Percentiles rank a stretch among this genome's conserved stretches.
phyloP scores from a whole-genome alignment of 1,140 invertebrate species.

The Temnothorax longispinosus region DNA sequence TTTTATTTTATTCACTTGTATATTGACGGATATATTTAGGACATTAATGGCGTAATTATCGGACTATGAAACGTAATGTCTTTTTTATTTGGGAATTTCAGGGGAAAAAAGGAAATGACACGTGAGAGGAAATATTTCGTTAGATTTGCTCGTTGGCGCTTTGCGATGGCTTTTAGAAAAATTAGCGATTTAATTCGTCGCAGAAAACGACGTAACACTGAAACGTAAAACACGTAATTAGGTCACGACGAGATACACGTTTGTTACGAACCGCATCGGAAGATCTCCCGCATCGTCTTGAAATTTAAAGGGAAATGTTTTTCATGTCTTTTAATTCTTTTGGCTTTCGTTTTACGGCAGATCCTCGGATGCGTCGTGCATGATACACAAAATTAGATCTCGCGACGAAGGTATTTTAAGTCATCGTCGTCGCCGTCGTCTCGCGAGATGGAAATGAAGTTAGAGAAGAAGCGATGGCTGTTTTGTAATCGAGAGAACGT shows the following conservation, averaged over 20 bases:
- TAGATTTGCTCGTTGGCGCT: slow-evolving; percentile 23
- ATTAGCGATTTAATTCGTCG: slow-evolving; percentile 49
- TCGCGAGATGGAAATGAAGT: slow-evolving; percentile 28
- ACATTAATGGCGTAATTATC: neutral
- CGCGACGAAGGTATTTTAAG: slow-evolving; percentile 56
- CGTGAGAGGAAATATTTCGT: neutral
- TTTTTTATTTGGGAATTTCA: neutral
- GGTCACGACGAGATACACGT: slow-evolving; percentile 65
- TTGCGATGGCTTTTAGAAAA: slow-evolving; percentile 47
- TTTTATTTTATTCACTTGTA: neutral
- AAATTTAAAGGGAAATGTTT: slow-evolving; percentile 19
- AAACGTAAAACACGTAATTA: slow-evolving; percentile 80
- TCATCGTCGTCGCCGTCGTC: slow-evolving; percentile 41
- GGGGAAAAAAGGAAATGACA: neutral
- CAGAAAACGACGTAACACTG: slow-evolving; percentile 68
- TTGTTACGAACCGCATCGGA: slow-evolving; percentile 59
- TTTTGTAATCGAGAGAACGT: neutral
- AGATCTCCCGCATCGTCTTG: neutral
- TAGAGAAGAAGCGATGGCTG: neutral
- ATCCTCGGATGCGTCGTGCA: slow-evolving; percentile 62
- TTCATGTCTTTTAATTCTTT: neutral
- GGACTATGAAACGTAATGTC: neutral
- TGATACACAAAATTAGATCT: slow-evolving; percentile 64
- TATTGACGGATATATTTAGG: neutral
- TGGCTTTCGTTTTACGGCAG: slow-evolving; percentile 12